phyloP scores from a whole-genome alignment of 2,888 invertebrate species.

The Prenolepis imparis region DNA sequence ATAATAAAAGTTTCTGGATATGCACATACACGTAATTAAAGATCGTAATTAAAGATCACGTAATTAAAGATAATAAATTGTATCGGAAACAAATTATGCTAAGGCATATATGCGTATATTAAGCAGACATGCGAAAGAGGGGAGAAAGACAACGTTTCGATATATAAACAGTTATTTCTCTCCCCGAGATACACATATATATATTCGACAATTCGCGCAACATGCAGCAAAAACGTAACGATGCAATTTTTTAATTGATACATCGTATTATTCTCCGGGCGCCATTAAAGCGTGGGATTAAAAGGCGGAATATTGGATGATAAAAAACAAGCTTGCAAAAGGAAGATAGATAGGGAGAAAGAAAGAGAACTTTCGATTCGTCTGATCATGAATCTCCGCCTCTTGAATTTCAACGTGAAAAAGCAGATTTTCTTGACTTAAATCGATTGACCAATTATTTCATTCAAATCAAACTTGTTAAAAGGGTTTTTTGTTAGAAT shows the following conservation, averaged over 20 bases:
- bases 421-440: not conserved
- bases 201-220: conserved; percentile 6
- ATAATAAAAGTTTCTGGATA: not conserved
- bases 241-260: conserved; percentile 51
- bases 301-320: conserved; percentile 40
- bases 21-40: not conserved
- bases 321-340: conserved; percentile 21
- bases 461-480: not conserved
- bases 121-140: not conserved
- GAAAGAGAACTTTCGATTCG: not conserved
- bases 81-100: not conserved
- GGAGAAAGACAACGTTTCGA: conserved; percentile 2
- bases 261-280: conserved; percentile 9
- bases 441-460: conserved; percentile 19
- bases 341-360: not conserved
- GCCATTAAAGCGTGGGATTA: conserved; percentile 45
- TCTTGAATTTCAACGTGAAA: conserved; percentile 17
- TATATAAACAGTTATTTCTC: conserved; percentile 16
- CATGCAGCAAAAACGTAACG: conserved; percentile 13
- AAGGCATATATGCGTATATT: conserved; percentile 22
- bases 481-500: conserved; percentile 15
- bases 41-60: not conserved
- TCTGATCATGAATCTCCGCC: conserved; percentile 10
- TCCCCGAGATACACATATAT: not conserved
- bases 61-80: not conserved